Evolutionary conservation across 2,113 vertebrate genomes (phyloP), one percentile per base, ranked within the genome.

Genomic region (Hirundichthys speculiger): DNA sequence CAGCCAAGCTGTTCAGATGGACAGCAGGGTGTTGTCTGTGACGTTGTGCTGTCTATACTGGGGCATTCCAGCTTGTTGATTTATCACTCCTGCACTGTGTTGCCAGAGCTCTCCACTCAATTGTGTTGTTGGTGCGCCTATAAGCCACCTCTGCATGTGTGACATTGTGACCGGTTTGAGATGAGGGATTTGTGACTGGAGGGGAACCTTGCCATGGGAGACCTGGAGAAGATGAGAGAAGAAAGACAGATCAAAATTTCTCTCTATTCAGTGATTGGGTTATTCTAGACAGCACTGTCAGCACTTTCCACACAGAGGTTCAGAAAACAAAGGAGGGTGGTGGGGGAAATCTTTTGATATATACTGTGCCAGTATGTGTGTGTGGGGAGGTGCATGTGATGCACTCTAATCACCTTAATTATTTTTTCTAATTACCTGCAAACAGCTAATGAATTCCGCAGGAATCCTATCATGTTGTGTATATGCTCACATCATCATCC

Each of bases 391-490:
- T 94, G 19, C 45, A 53, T 66, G 50, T 53, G 68, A 87, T 90
- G 3, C 94, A 93, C 93, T 93, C 95, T 98, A 98, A 98, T 97
- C 95, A 96, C 94, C 93, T 95, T 96, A 96, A 98, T 98, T 96
- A 96, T 98, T 97, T 94, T 93, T 92, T 96, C 95, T 96, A 97
- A 98, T 98, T 96, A 97, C 95, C 95, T 96, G 94, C 94, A 94
- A 97, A 95, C 95, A 94, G 95, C 94, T 97, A 97, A 98, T 97
- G 96, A 96, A 97, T 97, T 97, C 94, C 93, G 96, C 95, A 96
- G 95, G 95, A 96, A 96, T 94, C 93, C 94, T 94, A 95, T 96
- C 96, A 95, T 98, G 96, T 96, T 96, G 94, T 94, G 87, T 94
- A 92, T 94, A 94, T 93, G 95, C 94, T 94, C 96, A 94, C 94